These are phyloP conservation scores for Picus viridis DNA, from an alignment of 2,797 vertebrate species.

Conservation along the genomic window DNA sequence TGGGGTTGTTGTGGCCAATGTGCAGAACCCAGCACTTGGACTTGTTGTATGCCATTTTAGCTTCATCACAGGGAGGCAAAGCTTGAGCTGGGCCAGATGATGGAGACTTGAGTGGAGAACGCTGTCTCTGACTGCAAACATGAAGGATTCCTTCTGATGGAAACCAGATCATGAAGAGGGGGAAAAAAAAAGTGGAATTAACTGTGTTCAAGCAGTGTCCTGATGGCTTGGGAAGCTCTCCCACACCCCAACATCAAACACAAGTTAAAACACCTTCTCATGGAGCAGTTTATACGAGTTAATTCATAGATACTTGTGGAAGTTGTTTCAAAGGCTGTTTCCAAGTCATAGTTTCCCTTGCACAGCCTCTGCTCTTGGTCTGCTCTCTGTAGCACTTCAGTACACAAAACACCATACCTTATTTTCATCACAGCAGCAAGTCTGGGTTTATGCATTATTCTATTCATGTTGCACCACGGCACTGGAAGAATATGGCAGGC, in stretches of 20 bases:
- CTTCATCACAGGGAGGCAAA: not conserved
- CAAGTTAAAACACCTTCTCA: not conserved
- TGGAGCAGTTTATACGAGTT: not conserved
- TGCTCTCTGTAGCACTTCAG: not conserved
- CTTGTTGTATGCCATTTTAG: not conserved
- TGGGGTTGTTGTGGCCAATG: too few species aligned
- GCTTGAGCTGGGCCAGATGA: not conserved
- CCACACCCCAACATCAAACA: not conserved
- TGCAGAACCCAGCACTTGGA: too few species aligned
- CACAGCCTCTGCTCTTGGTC: accelerated
- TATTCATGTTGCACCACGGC: accelerated
- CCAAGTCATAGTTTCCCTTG: not conserved
- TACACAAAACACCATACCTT: accelerated
- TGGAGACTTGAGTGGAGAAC: not conserved
- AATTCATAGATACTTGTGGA: not conserved
- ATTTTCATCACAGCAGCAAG: not conserved
- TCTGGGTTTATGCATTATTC: not conserved
- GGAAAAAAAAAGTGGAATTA: not conserved
- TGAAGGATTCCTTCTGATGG: not conserved
- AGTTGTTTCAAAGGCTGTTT: not conserved
- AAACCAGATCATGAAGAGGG: not conserved
- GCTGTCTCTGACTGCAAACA: not conserved
- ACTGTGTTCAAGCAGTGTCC: not conserved
- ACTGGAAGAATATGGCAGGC: not conserved
- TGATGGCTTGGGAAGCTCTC: not conserved